A percentile compares a stretch with the other conserved stretches of the same genome.
Conservation (phyloP, 2,113 vertebrate species). For the Cyphomyrus plagiostoma region DNA sequence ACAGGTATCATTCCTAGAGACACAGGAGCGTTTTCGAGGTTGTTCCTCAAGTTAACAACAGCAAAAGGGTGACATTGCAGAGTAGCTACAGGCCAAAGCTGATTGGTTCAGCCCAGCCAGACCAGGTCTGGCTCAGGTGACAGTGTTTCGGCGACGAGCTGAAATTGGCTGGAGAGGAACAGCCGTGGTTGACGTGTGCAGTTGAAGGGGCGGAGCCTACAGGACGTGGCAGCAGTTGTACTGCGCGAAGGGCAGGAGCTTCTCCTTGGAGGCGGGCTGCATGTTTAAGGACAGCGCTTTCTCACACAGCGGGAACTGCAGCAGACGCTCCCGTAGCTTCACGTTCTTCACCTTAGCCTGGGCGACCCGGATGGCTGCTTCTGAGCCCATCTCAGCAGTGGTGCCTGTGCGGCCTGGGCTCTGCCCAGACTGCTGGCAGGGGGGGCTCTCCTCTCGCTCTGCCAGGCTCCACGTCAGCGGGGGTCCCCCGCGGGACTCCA, state of each 20-base stretch:
- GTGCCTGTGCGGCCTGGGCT: not conserved
- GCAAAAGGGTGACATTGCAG: not conserved
- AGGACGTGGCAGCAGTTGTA: constrained; percentile 85
- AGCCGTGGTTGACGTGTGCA: not conserved
- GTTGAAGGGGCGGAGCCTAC: constrained; percentile 34
- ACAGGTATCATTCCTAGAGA: not conserved
- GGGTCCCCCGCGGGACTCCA: constrained; percentile 22
- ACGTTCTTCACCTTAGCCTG: constrained; percentile 55
- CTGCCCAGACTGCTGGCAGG: constrained; percentile 31
- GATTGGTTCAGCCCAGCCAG: not conserved
- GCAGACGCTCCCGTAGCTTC: constrained; percentile 62
- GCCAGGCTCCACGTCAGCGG: constrained; percentile 16
- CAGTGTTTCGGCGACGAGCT: not conserved
- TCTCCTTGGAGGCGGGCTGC: constrained; percentile 67
- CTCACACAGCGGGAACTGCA: constrained; percentile 68
- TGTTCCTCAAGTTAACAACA: not conserved
- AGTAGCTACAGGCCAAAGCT: not conserved
- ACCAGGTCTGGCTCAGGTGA: not conserved
- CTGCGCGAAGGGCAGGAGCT: constrained; percentile 75
- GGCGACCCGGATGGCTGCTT: constrained; percentile 47
- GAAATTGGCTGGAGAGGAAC: not conserved
- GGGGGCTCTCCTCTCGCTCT: constrained; percentile 35
- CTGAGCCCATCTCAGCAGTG: constrained; percentile 10
- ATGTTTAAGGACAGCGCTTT: constrained; percentile 69
- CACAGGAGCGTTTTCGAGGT: not conserved